Evolutionary conservation across 2,113 vertebrate genomes (phyloP), one percentile per base, ranked within the genome.

Genomic region (Alethe castanea): DNA sequence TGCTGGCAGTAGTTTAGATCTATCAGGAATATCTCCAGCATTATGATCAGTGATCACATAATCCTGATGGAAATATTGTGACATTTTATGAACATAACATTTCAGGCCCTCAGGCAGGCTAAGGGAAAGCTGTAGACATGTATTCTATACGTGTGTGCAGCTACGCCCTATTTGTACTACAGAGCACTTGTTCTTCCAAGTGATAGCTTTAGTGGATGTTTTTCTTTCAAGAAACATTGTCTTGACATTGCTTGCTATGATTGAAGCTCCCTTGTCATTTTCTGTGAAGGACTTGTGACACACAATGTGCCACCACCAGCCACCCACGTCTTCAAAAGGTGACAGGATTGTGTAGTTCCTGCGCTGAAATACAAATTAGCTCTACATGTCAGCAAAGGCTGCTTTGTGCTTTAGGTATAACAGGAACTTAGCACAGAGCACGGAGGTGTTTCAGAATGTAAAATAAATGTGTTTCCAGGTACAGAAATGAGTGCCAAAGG

Each of bases 61-160:
- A 91, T 45, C 47, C 86, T 61, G 45, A 77, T 45, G 23, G 76
- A 92, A 95, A 78, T 66, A 42, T 13, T 61, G 54, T 73, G 86
- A 84, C 83, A n/a, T 42, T 86, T 70, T 50, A 81, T 6, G 25
- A 95, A 81, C 56, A 19, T 7, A 69, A 29, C 54, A 64, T 48
- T 16, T 66, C 47, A 54, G 38, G 42, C 54, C 91, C 91, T 77
- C n/a, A 1, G 80, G 86, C 88, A 80, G 52, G 67, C 89, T 77
- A 8, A 47, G 44, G 57, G 82, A 86, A 80, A 83, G 65, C 62
- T n/a, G 12, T 0, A 60, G 71, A 44, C 29, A 2, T 8, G n/a
- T 12, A 17, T 42, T 57, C 56, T 16, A 2, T 4, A 44, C 4
- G 0, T 23, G 23, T 33, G 26, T 5, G 40, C 5, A 56, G 31